Evolutionary conservation across 2,113 vertebrate genomes (phyloP).

Genomic region (Epinephelus cyanopodus): DNA sequence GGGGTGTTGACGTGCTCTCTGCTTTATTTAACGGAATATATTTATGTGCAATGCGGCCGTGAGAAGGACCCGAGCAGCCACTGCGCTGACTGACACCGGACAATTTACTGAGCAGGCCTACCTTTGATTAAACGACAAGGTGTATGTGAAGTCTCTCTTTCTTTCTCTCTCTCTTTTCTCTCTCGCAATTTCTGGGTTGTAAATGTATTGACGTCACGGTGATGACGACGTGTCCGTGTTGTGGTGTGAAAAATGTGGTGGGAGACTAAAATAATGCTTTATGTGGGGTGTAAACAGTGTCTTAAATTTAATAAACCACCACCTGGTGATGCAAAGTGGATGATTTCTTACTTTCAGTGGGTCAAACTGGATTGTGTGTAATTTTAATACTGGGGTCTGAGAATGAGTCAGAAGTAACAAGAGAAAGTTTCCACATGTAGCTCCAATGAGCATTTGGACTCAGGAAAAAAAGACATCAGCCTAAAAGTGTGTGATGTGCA

Average conservation of each 20-base stretch:
- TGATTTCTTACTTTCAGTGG: neutral
- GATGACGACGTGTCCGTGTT: slow-evolving; percentile 36
- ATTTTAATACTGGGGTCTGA: neutral
- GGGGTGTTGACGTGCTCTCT: slow-evolving; percentile 3
- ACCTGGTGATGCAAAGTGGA: slow-evolving; percentile 18
- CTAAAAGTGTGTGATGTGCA: neutral
- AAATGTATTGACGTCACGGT: slow-evolving; percentile 52
- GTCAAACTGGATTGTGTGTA: neutral
- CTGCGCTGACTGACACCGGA: slow-evolving; percentile 10
- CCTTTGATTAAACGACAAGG: slow-evolving; percentile 21
- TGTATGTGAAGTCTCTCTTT: slow-evolving; percentile 41
- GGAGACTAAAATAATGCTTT: slow-evolving; percentile 50
- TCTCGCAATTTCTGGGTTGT: slow-evolving; percentile 28
- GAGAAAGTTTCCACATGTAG: neutral
- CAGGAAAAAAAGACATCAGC: neutral
- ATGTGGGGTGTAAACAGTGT: slow-evolving; percentile 93
- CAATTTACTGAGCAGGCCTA: slow-evolving; percentile 18
- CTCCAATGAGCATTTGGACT: neutral
- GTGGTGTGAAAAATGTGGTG: slow-evolving; percentile 50
- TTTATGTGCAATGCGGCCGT: slow-evolving; percentile 76
- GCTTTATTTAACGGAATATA: slow-evolving; percentile 74
- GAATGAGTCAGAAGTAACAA: neutral
- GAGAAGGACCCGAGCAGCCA: slow-evolving; percentile 22
- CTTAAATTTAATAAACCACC: slow-evolving; percentile 94
- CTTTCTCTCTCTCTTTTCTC: slow-evolving; percentile 4